These are phyloP conservation scores for Eupithecia inturbata DNA, from an alignment of 2,888 invertebrate genomes.

Conservation along the genomic window DNA sequence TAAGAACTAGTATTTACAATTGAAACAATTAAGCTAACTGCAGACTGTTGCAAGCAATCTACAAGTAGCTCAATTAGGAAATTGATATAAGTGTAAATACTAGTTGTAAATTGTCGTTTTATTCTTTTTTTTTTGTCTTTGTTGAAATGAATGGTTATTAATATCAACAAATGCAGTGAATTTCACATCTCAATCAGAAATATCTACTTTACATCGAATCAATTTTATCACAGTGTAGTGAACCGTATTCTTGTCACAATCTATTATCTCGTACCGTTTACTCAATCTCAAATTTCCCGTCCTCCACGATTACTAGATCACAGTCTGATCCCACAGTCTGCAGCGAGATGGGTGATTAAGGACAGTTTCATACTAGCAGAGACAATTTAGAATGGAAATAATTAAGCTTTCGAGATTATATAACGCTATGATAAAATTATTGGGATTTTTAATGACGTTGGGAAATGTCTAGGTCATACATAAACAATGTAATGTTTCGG, in stretches of 20 bases:
- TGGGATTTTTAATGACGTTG: not conserved
- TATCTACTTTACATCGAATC: not conserved
- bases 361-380: slow-evolving; percentile 2
- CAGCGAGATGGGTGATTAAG: slow-evolving; percentile 11
- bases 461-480: too few species aligned
- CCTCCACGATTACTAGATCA: slow-evolving; percentile 15
- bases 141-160: too few species aligned
- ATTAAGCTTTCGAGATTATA: not conserved
- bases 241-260: slow-evolving; percentile 5
- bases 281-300: slow-evolving; percentile 16
- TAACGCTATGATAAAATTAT: not conserved
- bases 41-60: too few species aligned
- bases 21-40: too few species aligned
- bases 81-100: too few species aligned
- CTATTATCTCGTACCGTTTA: slow-evolving; percentile 13
- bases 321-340: slow-evolving; percentile 16
- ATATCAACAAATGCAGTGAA: too few species aligned
- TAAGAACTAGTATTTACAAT: too few species aligned
- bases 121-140: too few species aligned
- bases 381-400: not conserved
- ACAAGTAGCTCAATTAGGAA: too few species aligned
- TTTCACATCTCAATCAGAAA: not conserved
- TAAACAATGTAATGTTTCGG: too few species aligned
- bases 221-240: not conserved
- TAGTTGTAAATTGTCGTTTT: too few species aligned